Percentiles rank a stretch among this genome's conserved stretches.
These are phyloP conservation scores for Mesoligia furuncula DNA, from an alignment of 2,888 invertebrate species.

Conservation along the genomic window DNA sequence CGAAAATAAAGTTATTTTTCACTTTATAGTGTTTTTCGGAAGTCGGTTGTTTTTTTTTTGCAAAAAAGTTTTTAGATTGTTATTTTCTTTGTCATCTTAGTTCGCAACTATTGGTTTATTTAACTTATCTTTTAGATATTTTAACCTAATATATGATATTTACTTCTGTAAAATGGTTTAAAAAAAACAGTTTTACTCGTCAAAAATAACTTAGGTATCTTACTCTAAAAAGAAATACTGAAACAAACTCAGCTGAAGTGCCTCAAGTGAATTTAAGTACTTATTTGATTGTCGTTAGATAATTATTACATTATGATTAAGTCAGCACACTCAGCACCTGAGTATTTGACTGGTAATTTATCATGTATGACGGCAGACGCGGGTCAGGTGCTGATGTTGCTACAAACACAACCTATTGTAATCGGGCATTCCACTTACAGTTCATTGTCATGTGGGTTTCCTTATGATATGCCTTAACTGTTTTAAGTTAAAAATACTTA, in stretches of 20 bases:
- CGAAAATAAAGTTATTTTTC: no score
- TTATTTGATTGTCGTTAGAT: neutral
- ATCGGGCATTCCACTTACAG: slow-evolving; percentile 44
- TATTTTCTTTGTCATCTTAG: slow-evolving; percentile 11
- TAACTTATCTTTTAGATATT: neutral
- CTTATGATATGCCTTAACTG: slow-evolving; percentile 43
- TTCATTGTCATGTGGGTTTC: slow-evolving; percentile 59
- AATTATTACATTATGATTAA: slow-evolving; percentile 8
- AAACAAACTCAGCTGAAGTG: neutral
- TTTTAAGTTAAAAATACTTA: slow-evolving; percentile 15
- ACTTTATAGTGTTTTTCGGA: no score
- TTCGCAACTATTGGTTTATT: neutral
- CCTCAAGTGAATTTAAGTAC: neutral
- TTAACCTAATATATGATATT: neutral
- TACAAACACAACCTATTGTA: slow-evolving; percentile 33
- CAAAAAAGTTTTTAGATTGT: no score
- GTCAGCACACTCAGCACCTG: slow-evolving; percentile 18
- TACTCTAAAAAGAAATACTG: neutral
- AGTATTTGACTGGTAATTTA: slow-evolving; percentile 9
- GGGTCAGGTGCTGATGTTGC: slow-evolving; percentile 48
- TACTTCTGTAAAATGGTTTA: neutral
- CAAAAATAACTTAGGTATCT: neutral
- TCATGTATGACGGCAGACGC: slow-evolving; percentile 39
- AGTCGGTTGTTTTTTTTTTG: no score
- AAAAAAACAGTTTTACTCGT: neutral